Base-by-base conservation (phyloP, 2,888 invertebrate genomes). In the Himalopsyche anomala region DNA sequence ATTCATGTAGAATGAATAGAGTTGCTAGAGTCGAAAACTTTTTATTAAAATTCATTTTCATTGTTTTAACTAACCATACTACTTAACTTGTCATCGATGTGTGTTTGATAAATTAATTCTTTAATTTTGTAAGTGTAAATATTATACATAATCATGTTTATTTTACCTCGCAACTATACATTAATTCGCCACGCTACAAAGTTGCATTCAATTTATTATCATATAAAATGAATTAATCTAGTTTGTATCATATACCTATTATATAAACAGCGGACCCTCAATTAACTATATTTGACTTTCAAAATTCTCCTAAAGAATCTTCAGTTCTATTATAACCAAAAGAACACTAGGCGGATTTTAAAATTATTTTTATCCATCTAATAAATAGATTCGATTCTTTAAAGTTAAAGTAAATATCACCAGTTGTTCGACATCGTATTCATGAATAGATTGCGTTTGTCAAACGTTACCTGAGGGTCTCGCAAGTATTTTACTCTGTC, bases 41-140 rank as follows among this genome's bases (percentile, higher is more conserved):
- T 62, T 62, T 62, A 62, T 62, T 62, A 19, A 62, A 19, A 62
- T 62, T 62, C 62, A 62, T 62, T 19, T 62, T 62, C 62, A 19
- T 62, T 62, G 62, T 62, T 62, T 62, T 62, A 11, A 28, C 28
- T 62, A 62, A n/a, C 28, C 62, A 62, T 62, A 62, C 62, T 19
- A 62, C 19, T 62, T n/a, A 62, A 62, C 62, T 62, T 62, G 62
- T 62, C 62, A 62, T 62, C 62, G 9, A 11, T n/a, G 62, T 28
- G 62, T 62, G 28, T 62, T 62, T 8, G 19, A 62, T 19, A 62
- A 62, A 62, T 19, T 28, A 62, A n/a, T 62, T 62, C 9, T 11
- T 62, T 62, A 19, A n/a, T 62, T 28, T 62, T 62, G 28, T 19
- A 28, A 62, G 62, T 62, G 62, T 62, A 62, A 62, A 62, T 62